Evolutionary conservation across 2,797 vertebrate genomes (phyloP), one percentile per base, ranked within the genome.

Genomic region (Alcedo atthis): DNA sequence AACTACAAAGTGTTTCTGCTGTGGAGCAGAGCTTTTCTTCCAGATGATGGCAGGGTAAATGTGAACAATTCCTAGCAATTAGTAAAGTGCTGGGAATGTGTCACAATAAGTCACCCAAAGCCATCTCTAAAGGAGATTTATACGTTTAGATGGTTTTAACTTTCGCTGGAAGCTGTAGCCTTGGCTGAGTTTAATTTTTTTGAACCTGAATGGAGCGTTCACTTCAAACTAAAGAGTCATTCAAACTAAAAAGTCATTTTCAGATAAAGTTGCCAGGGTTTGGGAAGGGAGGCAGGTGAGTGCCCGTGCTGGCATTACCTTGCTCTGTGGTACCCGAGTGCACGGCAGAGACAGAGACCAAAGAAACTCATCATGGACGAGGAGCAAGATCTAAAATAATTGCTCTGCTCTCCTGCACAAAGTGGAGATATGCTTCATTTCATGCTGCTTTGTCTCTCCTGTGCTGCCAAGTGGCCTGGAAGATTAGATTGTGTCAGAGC

Each of bases 361-460:
- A 59, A 91, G 83, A 70, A 93, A 75, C 64, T 69, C 10, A 20
- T 94, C 77, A 24, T 57, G 67, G 80, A 35, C 17, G 37, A 94
- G 61, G 54, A 17, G 22, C 63, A 48, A 61, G 70, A 55, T 66
- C 66, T 83, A 30, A 94, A 96, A 92, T 89, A 59, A 40, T 83
- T 78, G 61, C 90, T 93, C 32, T 57, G 62, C 22, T 57, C 20
- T 28, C 51, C 51, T 40, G 43, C 90, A n/a, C 61, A 45, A 88
- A 85, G 67, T 24, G 59, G 78, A 84, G 88, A 30, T 64, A 71
- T 35, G 63, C 78, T 85, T 95, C 85, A 9, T 74, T 94, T 89
- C 85, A 87, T 66, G 67, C 79, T 33, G 68, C 85, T 96, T 95
- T 93, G 90, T 94, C 89, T 91, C 62, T 81, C 32, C 17, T 22